Percentiles rank a stretch among this genome's conserved stretches.
These are phyloP conservation scores for Bombus waltoni DNA, from an alignment of 1,140 invertebrate species.

Conservation along the genomic window DNA sequence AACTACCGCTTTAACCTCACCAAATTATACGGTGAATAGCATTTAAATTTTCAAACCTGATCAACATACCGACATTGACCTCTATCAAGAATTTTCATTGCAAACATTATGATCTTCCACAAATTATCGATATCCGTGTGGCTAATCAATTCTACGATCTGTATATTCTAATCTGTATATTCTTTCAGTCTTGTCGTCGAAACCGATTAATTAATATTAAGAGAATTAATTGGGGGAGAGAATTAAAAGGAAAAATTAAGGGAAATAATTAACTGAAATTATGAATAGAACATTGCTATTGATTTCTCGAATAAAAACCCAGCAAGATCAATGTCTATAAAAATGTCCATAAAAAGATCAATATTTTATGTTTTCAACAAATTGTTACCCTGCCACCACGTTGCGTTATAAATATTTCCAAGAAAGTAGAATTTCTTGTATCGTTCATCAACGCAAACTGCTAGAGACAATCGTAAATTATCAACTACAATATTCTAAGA, in stretches of 20 bases:
- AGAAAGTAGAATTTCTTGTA: too few relatives aligned
- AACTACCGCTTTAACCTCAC: background rate
- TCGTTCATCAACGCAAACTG: too few relatives aligned
- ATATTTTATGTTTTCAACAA: too few relatives aligned
- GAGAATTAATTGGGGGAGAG: too few relatives aligned
- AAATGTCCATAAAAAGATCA: too few relatives aligned
- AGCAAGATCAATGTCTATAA: too few relatives aligned
- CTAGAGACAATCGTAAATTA: background rate
- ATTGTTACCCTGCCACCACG: too few relatives aligned
- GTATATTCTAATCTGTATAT: background rate
- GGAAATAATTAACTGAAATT: too few relatives aligned
- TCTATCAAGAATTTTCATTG: too few relatives aligned
- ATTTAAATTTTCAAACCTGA: background rate
- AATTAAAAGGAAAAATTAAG: background rate
- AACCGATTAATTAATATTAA: background rate
- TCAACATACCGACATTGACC: conserved; percentile 12
- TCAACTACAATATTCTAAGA: background rate
- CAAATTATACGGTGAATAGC: background rate
- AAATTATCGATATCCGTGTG: background rate
- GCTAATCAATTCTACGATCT: background rate
- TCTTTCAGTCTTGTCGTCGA: too few relatives aligned
- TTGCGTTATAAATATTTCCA: too few relatives aligned
- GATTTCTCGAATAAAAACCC: background rate
- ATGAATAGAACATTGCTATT: too few relatives aligned
- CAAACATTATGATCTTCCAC: background rate